Evolutionary conservation across 2,888 invertebrate species (phyloP).

Genomic region (Spisula solida): DNA sequence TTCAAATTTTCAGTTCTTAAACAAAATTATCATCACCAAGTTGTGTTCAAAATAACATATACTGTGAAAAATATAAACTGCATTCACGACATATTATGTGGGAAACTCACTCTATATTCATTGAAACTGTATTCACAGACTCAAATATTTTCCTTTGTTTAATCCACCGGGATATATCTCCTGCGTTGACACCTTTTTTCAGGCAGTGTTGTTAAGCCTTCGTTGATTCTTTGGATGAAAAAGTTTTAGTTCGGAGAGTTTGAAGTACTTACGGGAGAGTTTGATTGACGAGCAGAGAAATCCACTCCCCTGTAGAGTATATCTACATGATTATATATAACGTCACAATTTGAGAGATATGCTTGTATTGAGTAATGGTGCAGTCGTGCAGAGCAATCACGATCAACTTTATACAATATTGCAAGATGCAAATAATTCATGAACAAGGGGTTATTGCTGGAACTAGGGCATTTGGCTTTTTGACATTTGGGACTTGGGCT

Average conservation of each 20-base stretch:
- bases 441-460: too few relatives aligned
- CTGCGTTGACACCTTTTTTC: background rate
- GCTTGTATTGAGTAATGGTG: background rate
- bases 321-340: slow-evolving; percentile 3
- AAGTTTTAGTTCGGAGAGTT: background rate
- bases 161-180: background rate
- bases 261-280: slow-evolving; percentile 1
- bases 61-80: background rate
- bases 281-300: background rate
- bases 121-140: slow-evolving; percentile 1
- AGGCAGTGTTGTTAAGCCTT: background rate
- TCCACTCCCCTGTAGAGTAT: too few relatives aligned
- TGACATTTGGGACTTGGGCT: too few relatives aligned
- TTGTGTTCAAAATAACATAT: background rate
- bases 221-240: slow-evolving; percentile 1
- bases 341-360: background rate
- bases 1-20: background rate
- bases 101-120: slow-evolving; percentile 4
- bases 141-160: slow-evolving; percentile 9
- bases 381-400: background rate
- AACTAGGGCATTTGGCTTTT: too few relatives aligned
- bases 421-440: too few relatives aligned
- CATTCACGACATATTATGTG: background rate
- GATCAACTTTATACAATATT: background rate
- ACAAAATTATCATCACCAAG: background rate